Evolutionary conservation across 92 coral and sea anemone species (phyloP), one percentile per base, ranked within the genome.

Genomic region (Isaurus tuberculatus): DNA sequence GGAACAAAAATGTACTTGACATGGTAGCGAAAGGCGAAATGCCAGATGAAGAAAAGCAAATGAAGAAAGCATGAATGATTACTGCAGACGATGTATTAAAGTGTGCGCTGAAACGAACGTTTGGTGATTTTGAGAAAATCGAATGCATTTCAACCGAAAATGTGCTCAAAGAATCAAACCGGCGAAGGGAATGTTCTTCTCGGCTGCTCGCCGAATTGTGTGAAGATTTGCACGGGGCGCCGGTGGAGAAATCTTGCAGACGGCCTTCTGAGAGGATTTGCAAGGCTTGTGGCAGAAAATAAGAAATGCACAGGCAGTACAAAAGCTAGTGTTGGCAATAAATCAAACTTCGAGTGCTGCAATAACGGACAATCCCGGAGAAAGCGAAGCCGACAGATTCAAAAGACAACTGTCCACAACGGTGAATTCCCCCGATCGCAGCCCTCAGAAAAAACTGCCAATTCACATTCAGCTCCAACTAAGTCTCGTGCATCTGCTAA

Each of bases 1-100:
- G 51, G 69, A 63, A 23, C 69, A 63, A 1, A 63, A 3, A 63
- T 14, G 30, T 23, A 19, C 16, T 49, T 16, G 51, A n/a, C 74
- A 69, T 69, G 74, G 74, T 29, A 37, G 74, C 28, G 3, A 69
- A 6, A 69, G 27, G 74, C 0, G 74, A 0, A 36, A 69, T 28
- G 0, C 74, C 51, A 69, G 5, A 33, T 49, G 27, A n/a, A 69
- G 74, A 69, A 36, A 6, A 69, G 0, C 74, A 5, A 69, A 69
- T 2, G 2, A 69, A 4, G 49, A 37, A 34, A 34, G 51, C 14
- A 15, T 69, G 28, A 69, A 85, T 40, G 83, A 79, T 42, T 83
- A 63, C 16, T 90, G 89, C 53, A 88, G 89, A 68, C 20, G 84
- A 44, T 91, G 91, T 49, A n/a, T n/a, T n/a, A 79, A 58, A 58